A percentile compares a stretch with the other conserved stretches of the same genome.
phyloP scores from a whole-genome alignment of 2,113 vertebrate genomes.

The Daphoenositta chrysoptera region DNA sequence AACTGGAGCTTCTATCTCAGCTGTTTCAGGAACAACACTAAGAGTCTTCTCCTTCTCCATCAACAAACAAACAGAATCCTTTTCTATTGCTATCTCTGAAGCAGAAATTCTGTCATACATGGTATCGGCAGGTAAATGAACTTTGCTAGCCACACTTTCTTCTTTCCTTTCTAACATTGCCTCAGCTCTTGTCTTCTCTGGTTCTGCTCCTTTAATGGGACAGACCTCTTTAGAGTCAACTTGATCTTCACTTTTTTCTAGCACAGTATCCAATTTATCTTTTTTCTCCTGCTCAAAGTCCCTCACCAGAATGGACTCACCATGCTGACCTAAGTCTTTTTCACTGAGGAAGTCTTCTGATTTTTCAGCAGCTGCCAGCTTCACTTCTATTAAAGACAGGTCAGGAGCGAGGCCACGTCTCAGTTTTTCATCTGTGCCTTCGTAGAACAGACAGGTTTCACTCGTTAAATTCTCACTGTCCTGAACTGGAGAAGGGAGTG shows the following conservation, averaged over 20 bases:
- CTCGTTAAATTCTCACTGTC: slow-evolving; percentile 75
- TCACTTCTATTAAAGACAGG: slow-evolving; percentile 78
- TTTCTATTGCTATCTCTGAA: slow-evolving; percentile 16
- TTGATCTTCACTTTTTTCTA: slow-evolving; percentile 76
- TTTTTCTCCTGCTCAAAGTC: slow-evolving; percentile 75
- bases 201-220: slow-evolving; percentile 24
- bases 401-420: slow-evolving; percentile 71
- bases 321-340: slow-evolving; percentile 40
- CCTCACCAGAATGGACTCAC: slow-evolving; percentile 38
- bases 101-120: slow-evolving; percentile 1
- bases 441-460: slow-evolving; percentile 76
- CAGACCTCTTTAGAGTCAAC: slow-evolving; percentile 47
- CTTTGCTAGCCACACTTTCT: slow-evolving; percentile 4
- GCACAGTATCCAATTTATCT: slow-evolving; percentile 73
- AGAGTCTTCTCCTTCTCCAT: slow-evolving; percentile 62
- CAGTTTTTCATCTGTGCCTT: slow-evolving; percentile 73
- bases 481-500: slow-evolving; percentile 92
- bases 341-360: slow-evolving; percentile 66
- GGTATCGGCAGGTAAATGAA: not conserved
- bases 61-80: slow-evolving; percentile 6
- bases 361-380: slow-evolving; percentile 78
- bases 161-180: slow-evolving; percentile 18
- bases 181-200: slow-evolving; percentile 4
- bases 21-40: slow-evolving; percentile 66
- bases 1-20: slow-evolving; percentile 53